A percentile compares a stretch with the other conserved stretches of the same genome.
phyloP scores from a whole-genome alignment of 35 echinoderm and acorn worm species.

The Chiridota heheva region DNA sequence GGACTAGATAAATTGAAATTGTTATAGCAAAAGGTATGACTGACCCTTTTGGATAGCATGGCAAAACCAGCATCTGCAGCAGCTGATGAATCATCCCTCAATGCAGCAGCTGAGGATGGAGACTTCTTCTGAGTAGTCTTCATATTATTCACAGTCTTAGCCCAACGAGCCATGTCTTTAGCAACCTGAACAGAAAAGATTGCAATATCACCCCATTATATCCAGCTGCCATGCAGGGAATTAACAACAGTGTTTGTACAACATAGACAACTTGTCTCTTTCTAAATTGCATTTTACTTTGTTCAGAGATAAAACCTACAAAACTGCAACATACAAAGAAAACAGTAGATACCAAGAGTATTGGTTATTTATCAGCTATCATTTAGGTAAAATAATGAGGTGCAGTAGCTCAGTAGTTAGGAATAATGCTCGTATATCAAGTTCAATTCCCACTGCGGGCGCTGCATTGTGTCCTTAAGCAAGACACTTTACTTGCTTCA shows the following conservation, averaged over 20 bases:
- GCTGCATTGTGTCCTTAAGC: too few relatives aligned
- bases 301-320: not conserved
- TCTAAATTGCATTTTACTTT: not conserved
- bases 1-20: too few relatives aligned
- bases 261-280: not conserved
- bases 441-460: too few relatives aligned
- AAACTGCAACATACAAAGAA: too few relatives aligned
- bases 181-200: constrained; percentile 59
- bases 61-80: constrained; percentile 95
- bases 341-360: too few relatives aligned
- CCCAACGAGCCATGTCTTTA: constrained; percentile 97
- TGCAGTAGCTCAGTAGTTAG: too few relatives aligned
- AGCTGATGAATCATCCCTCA: constrained; percentile 30
- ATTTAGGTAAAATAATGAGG: too few relatives aligned
- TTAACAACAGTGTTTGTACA: not conserved
- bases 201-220: not conserved
- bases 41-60: constrained; percentile 79
- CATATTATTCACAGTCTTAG: constrained; percentile 75
- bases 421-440: too few relatives aligned
- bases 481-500: too few relatives aligned
- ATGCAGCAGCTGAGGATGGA: not conserved
- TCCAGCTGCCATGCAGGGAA: not conserved
- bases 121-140: constrained; percentile 56
- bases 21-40: too few relatives aligned
- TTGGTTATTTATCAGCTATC: too few relatives aligned